Percentiles rank a stretch among this genome's conserved stretches.
Evolutionary conservation across 2,888 invertebrate species (phyloP).

Genomic region (Ganaspis brasiliensis): DNA sequence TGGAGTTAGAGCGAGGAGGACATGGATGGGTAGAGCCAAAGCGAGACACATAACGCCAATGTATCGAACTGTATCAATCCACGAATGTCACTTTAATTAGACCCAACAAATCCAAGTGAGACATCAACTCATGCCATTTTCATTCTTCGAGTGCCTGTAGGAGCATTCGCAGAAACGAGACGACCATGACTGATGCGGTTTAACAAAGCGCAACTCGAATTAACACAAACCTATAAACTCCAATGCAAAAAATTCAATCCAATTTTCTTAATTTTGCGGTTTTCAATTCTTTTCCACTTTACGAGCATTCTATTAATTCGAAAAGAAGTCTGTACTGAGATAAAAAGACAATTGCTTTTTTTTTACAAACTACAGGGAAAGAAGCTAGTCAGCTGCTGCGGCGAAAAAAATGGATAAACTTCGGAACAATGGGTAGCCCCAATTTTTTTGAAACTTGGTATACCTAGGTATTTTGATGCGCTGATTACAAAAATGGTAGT

Average conservation of each 20-base stretch:
- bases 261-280: too few relatives aligned
- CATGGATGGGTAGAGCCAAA: constrained; percentile 1
- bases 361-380: too few relatives aligned
- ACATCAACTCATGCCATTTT: constrained; percentile 60
- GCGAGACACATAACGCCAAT: constrained; percentile 36
- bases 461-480: too few relatives aligned
- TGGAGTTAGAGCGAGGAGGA: constrained; percentile 27
- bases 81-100: constrained; percentile 65
- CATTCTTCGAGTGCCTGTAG: constrained; percentile 38
- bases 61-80: constrained; percentile 50
- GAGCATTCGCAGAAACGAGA: constrained; percentile 22
- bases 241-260: neutral
- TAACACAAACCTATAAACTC: neutral
- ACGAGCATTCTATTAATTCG: too few relatives aligned
- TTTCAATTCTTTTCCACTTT: too few relatives aligned
- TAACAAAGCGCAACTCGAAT: constrained; percentile 16
- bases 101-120: constrained; percentile 54
- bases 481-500: too few relatives aligned
- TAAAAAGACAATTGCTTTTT: too few relatives aligned
- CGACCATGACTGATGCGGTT: neutral
- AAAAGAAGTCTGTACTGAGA: too few relatives aligned
- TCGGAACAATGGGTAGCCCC: too few relatives aligned
- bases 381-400: too few relatives aligned
- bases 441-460: too few relatives aligned
- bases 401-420: too few relatives aligned